phyloP scores from a whole-genome alignment of 2,797 vertebrate genomes.

The Lepidocolaptes lacrymiger region DNA sequence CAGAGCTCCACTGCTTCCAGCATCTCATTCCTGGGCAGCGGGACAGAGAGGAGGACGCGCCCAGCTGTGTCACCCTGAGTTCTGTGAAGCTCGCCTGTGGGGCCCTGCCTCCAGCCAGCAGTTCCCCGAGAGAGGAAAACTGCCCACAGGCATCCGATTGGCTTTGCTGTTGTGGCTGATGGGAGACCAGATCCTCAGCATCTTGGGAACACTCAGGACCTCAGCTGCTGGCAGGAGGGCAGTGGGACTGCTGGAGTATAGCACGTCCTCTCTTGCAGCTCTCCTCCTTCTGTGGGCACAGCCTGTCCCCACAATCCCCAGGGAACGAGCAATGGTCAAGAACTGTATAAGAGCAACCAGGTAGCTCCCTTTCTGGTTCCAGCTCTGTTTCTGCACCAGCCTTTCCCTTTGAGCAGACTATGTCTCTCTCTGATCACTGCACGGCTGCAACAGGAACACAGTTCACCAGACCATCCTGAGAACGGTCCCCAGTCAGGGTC shows the following conservation, averaged over 20 bases:
- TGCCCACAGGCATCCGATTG: accelerated
- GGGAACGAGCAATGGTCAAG: neutral
- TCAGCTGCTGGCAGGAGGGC: accelerated
- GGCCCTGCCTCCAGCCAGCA: neutral
- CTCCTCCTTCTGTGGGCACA: neutral
- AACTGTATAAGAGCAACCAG: neutral
- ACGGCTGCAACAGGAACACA: neutral
- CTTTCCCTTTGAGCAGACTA: neutral
- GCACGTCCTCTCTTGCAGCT: neutral
- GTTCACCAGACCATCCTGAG: neutral
- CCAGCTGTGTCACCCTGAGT: neutral
- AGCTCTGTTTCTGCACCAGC: neutral
- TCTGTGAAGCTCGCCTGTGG: neutral
- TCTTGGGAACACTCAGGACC: neutral
- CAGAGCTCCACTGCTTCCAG: constrained; percentile 1
- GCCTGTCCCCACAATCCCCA: neutral
- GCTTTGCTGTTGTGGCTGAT: neutral
- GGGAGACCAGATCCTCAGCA: neutral
- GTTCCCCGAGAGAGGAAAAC: neutral
- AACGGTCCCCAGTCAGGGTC: neutral
- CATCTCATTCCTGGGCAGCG: neutral
- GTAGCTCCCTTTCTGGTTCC: neutral
- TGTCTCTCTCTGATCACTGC: neutral
- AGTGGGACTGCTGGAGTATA: accelerated
- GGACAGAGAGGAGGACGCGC: accelerated